Evolutionary conservation across 2,888 invertebrate species (phyloP).

Genomic region (Aproaerema taeniolella): DNA sequence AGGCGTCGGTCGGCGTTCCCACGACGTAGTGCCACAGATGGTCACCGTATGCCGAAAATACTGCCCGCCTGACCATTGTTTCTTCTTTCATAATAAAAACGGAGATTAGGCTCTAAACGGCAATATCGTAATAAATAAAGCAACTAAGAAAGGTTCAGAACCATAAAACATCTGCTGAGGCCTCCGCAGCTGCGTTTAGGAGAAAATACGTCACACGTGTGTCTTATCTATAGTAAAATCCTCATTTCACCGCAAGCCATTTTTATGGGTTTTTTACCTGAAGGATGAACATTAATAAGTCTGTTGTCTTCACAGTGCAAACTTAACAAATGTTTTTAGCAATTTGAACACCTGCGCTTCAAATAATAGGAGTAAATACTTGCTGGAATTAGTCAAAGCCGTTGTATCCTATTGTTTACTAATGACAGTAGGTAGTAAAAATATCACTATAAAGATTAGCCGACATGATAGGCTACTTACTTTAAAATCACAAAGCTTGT

Average conservation of each 20-base stretch:
- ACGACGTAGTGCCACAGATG: slow-evolving; percentile 59
- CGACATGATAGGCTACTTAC: too few species aligned
- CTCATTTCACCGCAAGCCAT: too few species aligned
- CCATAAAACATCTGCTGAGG: slow-evolving; percentile 74
- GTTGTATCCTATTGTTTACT: too few species aligned
- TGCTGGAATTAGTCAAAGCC: too few species aligned
- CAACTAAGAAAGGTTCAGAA: slow-evolving; percentile 70
- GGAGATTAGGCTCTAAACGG: slow-evolving; percentile 73
- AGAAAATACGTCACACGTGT: slow-evolving; percentile 73
- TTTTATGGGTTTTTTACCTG: too few species aligned
- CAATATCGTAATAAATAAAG: slow-evolving; percentile 74
- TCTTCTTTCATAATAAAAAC: slow-evolving; percentile 62
- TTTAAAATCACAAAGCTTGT: too few species aligned
- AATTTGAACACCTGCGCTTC: slow-evolving; percentile 45
- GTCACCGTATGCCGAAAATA: slow-evolving; percentile 63
- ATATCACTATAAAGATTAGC: too few species aligned
- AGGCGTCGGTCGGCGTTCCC: slow-evolving; percentile 60
- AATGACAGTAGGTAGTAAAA: too few species aligned
- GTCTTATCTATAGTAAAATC: slow-evolving; percentile 49
- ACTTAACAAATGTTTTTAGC: slow-evolving; percentile 20
- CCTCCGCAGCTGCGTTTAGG: slow-evolving; percentile 65
- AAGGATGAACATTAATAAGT: slow-evolving; percentile 10
- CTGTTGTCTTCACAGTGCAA: slow-evolving; percentile 26
- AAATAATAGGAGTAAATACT: slow-evolving; percentile 25
- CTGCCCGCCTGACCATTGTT: slow-evolving; percentile 67